Conservation (phyloP, 2,888 invertebrate species). For the Acrobasis repandana region DNA sequence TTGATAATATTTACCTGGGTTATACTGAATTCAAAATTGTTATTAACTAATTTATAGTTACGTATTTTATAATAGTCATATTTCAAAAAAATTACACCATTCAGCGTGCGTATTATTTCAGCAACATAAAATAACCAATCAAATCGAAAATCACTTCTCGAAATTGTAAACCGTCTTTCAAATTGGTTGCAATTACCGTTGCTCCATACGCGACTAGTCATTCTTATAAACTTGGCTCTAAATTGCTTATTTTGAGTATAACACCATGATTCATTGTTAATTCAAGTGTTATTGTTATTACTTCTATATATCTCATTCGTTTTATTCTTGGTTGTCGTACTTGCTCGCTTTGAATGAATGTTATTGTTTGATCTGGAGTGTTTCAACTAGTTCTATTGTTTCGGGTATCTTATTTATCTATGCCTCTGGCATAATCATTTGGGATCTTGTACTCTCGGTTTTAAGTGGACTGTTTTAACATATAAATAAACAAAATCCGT, state of each 20-base stretch:
- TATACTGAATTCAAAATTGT: too few species aligned
- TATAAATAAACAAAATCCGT: too few species aligned
- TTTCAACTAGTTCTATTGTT: slow-evolving; percentile 29
- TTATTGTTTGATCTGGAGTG: slow-evolving; percentile 36
- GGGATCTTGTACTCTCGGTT: neutral
- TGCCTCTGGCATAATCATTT: slow-evolving; percentile 18
- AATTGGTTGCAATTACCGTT: slow-evolving; percentile 28
- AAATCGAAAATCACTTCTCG: slow-evolving; percentile 13
- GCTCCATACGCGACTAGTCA: slow-evolving; percentile 32
- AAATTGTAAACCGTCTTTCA: slow-evolving; percentile 12
- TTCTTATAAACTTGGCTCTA: slow-evolving; percentile 33
- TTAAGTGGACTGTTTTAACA: neutral
- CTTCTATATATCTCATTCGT: slow-evolving; percentile 39
- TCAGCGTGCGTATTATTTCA: neutral
- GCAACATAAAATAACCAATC: slow-evolving; percentile 1
- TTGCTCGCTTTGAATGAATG: slow-evolving; percentile 37
- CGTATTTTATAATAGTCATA: neutral
- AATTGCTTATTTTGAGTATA: slow-evolving; percentile 42
- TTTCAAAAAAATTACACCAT: neutral
- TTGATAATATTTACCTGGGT: too few species aligned
- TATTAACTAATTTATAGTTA: too few species aligned
- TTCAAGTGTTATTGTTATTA: slow-evolving; percentile 62
- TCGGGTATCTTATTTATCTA: slow-evolving; percentile 24
- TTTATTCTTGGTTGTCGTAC: slow-evolving; percentile 41
- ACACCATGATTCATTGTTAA: slow-evolving; percentile 60